Conservation (phyloP, 2,113 vertebrate species). For the Aramus guarauna region DNA sequence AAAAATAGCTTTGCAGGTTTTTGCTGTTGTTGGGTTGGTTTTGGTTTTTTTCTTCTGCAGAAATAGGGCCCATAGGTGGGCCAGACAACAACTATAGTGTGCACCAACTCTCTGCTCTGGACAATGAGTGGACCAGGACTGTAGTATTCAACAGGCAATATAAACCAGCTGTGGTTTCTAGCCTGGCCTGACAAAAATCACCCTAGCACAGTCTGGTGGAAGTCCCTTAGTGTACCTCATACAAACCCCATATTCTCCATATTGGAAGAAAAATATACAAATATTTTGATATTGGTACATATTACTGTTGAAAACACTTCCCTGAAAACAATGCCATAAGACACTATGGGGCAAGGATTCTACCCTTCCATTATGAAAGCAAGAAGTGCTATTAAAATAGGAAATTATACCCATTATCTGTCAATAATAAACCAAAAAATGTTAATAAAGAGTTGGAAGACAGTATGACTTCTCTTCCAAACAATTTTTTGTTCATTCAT, state of each 20-base stretch:
- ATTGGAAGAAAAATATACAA: neutral
- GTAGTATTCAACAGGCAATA: neutral
- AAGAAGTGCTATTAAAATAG: neutral
- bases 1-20: neutral
- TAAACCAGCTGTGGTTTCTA: neutral
- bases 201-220: neutral
- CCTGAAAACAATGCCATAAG: neutral
- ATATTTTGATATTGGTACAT: neutral
- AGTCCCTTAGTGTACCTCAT: rapidly evolving
- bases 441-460: neutral
- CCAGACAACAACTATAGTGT: neutral
- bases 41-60: neutral
- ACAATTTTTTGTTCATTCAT: neutral
- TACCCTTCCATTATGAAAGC: neutral
- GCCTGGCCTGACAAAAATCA: neutral
- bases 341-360: neutral
- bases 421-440: neutral
- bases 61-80: neutral
- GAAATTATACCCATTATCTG: neutral
- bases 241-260: neutral
- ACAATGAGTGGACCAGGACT: rapidly evolving
- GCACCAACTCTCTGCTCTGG: neutral
- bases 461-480: neutral
- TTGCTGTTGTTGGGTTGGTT: too few relatives aligned
- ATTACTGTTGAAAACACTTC: neutral